Conservation (phyloP, 1,140 invertebrate species). For the Bombus balteatus region DNA sequence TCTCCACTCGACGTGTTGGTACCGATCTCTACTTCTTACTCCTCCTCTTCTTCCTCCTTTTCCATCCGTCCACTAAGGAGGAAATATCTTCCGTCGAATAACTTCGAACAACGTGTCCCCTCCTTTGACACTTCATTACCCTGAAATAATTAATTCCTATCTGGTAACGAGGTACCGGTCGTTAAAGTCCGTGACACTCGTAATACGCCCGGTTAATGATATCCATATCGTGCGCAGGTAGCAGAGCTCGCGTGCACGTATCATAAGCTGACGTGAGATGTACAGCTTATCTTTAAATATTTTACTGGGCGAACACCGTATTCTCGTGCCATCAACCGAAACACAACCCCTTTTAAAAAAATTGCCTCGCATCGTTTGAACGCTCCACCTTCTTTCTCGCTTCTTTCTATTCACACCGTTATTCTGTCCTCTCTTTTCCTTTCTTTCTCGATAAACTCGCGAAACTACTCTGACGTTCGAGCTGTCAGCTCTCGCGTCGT, state of each 20-base stretch:
- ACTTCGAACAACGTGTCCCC: constrained; percentile 60
- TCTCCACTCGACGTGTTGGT: constrained; percentile 5
- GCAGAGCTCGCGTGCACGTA: constrained; percentile 29
- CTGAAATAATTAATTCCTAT: constrained; percentile 70
- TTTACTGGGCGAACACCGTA: constrained; percentile 41
- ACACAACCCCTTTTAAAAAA: constrained; percentile 41
- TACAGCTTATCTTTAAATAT: constrained; percentile 60
- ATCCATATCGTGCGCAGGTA: constrained; percentile 55
- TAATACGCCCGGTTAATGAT: constrained; percentile 67
- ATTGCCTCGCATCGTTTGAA: constrained; percentile 37
- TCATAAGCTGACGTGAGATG: constrained; percentile 65
- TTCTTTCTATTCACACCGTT: background rate
- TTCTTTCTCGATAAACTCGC: background rate
- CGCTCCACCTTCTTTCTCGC: background rate
- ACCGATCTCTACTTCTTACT: constrained; percentile 3
- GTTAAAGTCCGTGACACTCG: constrained; percentile 68
- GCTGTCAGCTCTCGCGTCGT: background rate
- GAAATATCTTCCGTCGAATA: constrained; percentile 66
- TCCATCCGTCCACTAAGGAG: background rate
- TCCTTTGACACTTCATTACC: constrained; percentile 69
- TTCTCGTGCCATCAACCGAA: background rate
- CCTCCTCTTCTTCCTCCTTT: background rate
- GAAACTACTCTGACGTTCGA: background rate
- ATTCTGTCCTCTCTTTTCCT: too few relatives aligned
- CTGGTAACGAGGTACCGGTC: constrained; percentile 61